Base-by-base conservation (phyloP, 2,113 vertebrate genomes). In the Tragelaphus buxtoni region DNA sequence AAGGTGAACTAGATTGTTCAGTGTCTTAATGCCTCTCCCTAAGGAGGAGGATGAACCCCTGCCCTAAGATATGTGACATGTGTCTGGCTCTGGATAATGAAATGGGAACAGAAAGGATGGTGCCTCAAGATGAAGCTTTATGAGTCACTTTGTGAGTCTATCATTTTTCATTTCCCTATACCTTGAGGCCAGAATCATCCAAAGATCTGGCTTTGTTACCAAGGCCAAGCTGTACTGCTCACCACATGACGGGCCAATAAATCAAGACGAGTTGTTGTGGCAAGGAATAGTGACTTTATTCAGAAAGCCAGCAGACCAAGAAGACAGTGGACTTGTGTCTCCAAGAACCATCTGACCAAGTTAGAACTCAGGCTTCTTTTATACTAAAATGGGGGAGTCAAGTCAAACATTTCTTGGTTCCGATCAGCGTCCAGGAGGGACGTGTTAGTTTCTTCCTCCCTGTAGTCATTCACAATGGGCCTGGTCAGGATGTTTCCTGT, bases 381-480 rank as follows among this genome's bases (percentile, higher is more conserved):
- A 35, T 69, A 20, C 63, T 35, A 69, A 69, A 35, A 69, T 7
- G 2, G 12, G 39, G 69, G 39, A 45, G 39, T 74, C 24, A 26
- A 42, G 35, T 24, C 69, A 26, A 24, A 42, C 69, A 24, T 42
- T 42, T 72, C 35, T 24, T 72, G 35, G 69, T 42, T 24, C 0
- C 0, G 0, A 10, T 42, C 69, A 7, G 69, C 5, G 0, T 42
- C 69, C 20, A 24, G 69, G 22, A 39, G 69, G 20, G 10, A 12
- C 0, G 1, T 72, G 18, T 72, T 42, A 4, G 7, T 74, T 45
- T 74, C 39, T 26, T 74, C 24, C 39, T 45, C 72, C 39, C 12
- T 26, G 22, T 39, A 28, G 72, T 74, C 24, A 14, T 45, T 45
- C 72, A 45, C 24, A 45, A 26, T 28, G 72, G 12, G 72, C 11